phyloP scores from a whole-genome alignment of 2,113 vertebrate genomes.

The Pomatostomus ruficeps region DNA sequence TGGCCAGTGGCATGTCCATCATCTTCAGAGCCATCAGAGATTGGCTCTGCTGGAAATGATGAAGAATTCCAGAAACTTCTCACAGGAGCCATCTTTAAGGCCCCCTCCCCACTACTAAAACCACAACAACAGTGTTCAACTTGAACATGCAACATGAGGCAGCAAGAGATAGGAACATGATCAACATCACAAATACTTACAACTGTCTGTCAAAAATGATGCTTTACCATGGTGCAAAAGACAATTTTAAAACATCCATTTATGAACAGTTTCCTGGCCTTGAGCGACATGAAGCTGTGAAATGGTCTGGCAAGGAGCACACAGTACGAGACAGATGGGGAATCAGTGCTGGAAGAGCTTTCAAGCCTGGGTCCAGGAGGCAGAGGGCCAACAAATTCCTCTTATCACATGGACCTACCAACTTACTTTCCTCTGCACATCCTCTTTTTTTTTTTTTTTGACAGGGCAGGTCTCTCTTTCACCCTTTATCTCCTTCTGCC shows the following conservation, averaged over 20 bases:
- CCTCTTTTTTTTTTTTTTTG: not conserved
- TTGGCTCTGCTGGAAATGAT: too few species aligned
- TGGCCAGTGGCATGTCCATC: too few species aligned
- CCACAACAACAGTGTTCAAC: too few species aligned
- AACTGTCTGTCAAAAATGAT: not conserved
- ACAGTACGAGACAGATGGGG: not conserved
- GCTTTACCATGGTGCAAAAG: not conserved
- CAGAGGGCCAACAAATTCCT: not conserved
- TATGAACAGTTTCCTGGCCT: not conserved
- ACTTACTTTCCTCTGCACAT: not conserved
- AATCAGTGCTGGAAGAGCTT: conserved; percentile 25
- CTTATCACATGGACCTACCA: not conserved
- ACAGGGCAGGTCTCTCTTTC: not conserved
- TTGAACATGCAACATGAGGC: not conserved
- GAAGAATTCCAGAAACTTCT: too few species aligned
- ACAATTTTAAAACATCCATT: not conserved
- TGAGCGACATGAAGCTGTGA: conserved; percentile 1
- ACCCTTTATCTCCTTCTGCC: not conserved
- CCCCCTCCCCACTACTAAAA: too few species aligned
- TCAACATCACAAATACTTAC: not conserved
- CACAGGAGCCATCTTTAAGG: too few species aligned
- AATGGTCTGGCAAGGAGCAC: conserved; percentile 11
- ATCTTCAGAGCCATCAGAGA: too few species aligned
- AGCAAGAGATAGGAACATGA: not conserved
- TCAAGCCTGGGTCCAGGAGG: not conserved